Base-by-base conservation (phyloP, 1,140 invertebrate species). In the Caenorhabditis tropicalis region DNA sequence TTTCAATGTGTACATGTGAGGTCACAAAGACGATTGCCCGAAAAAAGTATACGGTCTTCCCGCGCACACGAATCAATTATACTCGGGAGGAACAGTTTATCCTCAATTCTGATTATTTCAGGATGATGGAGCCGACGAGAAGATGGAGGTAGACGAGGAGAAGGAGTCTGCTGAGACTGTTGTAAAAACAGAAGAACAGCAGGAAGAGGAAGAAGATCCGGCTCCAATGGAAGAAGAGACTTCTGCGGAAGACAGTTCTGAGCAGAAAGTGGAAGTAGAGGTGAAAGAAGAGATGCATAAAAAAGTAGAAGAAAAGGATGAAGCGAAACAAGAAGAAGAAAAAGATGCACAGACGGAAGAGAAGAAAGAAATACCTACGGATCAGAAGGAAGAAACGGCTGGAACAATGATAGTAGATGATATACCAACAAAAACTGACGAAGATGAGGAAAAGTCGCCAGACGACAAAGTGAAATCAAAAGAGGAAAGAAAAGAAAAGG, bases 131-230 rank as follows among this genome's bases (percentile, higher is more conserved):
- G 7, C 31, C n/a, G n/a, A n/a, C 19, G 31, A 33, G 39, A 36
- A 27, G 39, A 39, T 70, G 60, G 60, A 70, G 19, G 60, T 70
- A 39, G 60, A 70, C 24, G 60, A 70, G 12, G 60, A 36, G 60
- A 19, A 36, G 9, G 31, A 36, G 10, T 7, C 31, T n/a, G 16
- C n/a, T n/a, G 49, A 16, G 15, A n/a, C 49, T 2, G 16, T n/a
- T 16, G 49, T n/a, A n/a, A n/a, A 16, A 16, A 51, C 21, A 21
- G 49, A 51, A n/a, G n/a, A 51, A 51, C 49, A 1, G 49, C 9
- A 51, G n/a, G 49, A 51, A 7, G 21, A 70, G 65, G 9, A 31
- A 43, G 65, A 36, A 33, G 39, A 70, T 6, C 39, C 27, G n/a
- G n/a, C n/a, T n/a, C n/a, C n/a, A n/a, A n/a, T n/a, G n/a, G n/a